Base-by-base conservation (phyloP, 2,888 invertebrate species). In the Chouioia cunea region DNA sequence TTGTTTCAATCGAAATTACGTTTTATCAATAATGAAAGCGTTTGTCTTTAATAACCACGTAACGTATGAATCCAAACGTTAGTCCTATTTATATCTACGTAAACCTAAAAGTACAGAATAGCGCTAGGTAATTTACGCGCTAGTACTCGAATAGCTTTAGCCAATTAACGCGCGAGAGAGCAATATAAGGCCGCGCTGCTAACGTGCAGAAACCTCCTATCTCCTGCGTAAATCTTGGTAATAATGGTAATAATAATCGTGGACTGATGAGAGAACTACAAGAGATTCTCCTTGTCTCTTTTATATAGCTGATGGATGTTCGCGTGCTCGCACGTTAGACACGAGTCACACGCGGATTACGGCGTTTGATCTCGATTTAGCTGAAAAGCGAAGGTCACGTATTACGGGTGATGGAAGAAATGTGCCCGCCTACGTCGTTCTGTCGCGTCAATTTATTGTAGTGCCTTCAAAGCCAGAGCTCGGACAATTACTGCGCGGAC, bases 361-460 rank as follows among this genome's bases (percentile, higher is more conserved):
- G 57, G 73, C 75, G 73, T 76, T 76, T 76, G 75, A 76, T 76
- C 76, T 69, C 69, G 68, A 75, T 74, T 75, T 76, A 76, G 74
- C 70, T 43, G 48, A 57, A 57, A 65, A 57, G 57, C 16, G 48
- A 65, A 57, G 48, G 22, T 65, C 65, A 16, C 27, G 27, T n/a
- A 6, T 6, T 4, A 6, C 27, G 27, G n/a, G n/a, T n/a, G n/a
- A n/a, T n/a, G n/a, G n/a, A 27, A 27, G 27, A 27, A 27, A 27
- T 6, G 54, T 27, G 18, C 22, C 47, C 58, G 46, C 3, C 4
- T 20, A 16, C 1, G 73, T n/a, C n/a, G n/a, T n/a, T n/a, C 68
- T 48, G 59, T 60, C 67, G 60, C 70, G 36, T 59, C 73, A 74
- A 79, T 78, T 78, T 77, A 78, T 78, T 74, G 75, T 71, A 69